Conservation (phyloP, 2,888 invertebrate genomes). For the Aphrophora alni region DNA sequence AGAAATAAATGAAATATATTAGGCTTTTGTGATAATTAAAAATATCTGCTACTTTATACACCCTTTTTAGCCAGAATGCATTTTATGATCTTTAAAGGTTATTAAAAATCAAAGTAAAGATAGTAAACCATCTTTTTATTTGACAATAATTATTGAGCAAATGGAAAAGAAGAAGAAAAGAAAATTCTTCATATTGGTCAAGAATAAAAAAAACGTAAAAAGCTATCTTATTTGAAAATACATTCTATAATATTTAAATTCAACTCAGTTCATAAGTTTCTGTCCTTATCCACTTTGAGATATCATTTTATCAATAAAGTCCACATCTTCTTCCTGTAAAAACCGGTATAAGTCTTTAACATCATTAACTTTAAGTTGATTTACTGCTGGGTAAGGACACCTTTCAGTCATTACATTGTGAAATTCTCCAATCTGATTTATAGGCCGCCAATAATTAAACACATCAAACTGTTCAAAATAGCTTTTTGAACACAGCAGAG, state of each 20-base stretch:
- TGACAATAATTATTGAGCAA: conserved; percentile 17
- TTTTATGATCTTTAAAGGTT: conserved; percentile 12
- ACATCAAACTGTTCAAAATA: conserved; percentile 17
- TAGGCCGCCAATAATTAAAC: background rate
- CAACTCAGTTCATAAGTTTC: too few relatives aligned
- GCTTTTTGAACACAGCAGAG: conserved; percentile 7
- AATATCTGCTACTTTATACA: conserved; percentile 21
- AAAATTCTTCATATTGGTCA: background rate
- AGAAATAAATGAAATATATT: conserved; percentile 14
- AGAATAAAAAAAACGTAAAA: background rate
- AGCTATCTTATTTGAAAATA: conserved; percentile 1
- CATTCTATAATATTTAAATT: too few relatives aligned
- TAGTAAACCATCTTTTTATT: conserved; percentile 19
- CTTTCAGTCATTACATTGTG: background rate
- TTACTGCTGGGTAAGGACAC: conserved; percentile 12
- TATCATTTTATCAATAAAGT: background rate
- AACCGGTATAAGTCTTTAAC: background rate
- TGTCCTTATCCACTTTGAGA: conserved; percentile 19
- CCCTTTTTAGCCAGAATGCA: conserved; percentile 18
- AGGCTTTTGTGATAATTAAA: conserved; percentile 20
- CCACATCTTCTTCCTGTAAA: background rate
- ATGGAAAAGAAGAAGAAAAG: conserved; percentile 7
- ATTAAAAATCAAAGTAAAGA: conserved; percentile 7
- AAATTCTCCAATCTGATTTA: background rate
- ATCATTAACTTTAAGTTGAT: conserved; percentile 10